These are phyloP conservation scores for Neoaliturus tenellus DNA, from an alignment of 2,888 invertebrate genomes.

Conservation along the genomic window DNA sequence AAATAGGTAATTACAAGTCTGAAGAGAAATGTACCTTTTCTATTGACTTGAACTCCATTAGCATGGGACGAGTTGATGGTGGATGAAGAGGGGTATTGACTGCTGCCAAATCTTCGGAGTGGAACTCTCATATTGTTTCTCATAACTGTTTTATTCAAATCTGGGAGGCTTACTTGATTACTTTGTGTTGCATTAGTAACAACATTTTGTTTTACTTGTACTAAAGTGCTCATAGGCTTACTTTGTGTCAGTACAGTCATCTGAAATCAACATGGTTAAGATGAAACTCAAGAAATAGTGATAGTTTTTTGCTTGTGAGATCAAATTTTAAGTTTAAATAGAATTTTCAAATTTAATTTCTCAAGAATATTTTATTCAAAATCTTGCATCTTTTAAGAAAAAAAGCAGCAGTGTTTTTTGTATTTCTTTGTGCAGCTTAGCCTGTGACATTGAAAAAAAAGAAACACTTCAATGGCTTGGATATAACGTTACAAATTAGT, in stretches of 20 bases:
- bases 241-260: background rate
- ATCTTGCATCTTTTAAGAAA: too few relatives aligned
- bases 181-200: background rate
- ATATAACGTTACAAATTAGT: too few relatives aligned
- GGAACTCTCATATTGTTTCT: background rate
- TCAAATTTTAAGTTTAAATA: too few relatives aligned
- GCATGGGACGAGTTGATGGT: background rate
- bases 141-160: too few relatives aligned
- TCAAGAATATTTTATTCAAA: too few relatives aligned
- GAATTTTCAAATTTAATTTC: too few relatives aligned
- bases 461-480: too few relatives aligned
- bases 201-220: background rate
- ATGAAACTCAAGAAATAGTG: background rate
- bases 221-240: background rate
- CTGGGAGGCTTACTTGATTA: too few relatives aligned
- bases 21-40: background rate
- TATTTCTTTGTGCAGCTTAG: too few relatives aligned
- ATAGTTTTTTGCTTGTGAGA: too few relatives aligned
- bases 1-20: background rate
- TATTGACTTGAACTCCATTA: background rate
- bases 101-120: background rate
- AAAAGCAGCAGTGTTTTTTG: too few relatives aligned
- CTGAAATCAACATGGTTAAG: background rate
- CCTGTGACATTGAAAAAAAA: too few relatives aligned
- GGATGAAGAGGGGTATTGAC: background rate